phyloP scores from a whole-genome alignment of 2,113 vertebrate species.

The Bos indicus region DNA sequence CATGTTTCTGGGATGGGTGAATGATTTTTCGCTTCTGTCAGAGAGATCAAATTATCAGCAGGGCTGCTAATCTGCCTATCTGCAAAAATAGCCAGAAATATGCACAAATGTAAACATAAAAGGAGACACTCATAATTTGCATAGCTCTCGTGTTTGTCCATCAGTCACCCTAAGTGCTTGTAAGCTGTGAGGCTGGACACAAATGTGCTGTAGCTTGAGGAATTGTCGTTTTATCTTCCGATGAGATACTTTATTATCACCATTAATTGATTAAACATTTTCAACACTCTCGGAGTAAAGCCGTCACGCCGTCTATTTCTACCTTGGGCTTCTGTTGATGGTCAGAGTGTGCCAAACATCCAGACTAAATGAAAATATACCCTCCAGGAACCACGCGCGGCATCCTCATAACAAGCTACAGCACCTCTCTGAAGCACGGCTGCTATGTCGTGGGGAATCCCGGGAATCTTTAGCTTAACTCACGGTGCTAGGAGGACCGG shows the following conservation, averaged over 20 bases:
- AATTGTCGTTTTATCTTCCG: slow-evolving; percentile 69
- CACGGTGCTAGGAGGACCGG: slow-evolving; percentile 71
- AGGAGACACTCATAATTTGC: slow-evolving; percentile 68
- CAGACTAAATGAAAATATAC: slow-evolving; percentile 97
- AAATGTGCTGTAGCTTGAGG: slow-evolving; percentile 14
- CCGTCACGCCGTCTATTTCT: slow-evolving; percentile 88
- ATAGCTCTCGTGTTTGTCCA: slow-evolving; percentile 66
- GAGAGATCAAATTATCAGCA: slow-evolving; percentile 70
- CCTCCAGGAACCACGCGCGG: slow-evolving; percentile 87
- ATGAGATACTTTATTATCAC: slow-evolving; percentile 78
- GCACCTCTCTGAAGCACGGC: slow-evolving; percentile 89
- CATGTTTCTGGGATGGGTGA: slow-evolving; percentile 48
- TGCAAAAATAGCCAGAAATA: slow-evolving; percentile 77
- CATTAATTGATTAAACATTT: slow-evolving; percentile 91
- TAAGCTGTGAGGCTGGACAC: neutral
- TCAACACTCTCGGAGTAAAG: slow-evolving; percentile 84
- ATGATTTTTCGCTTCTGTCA: slow-evolving; percentile 63
- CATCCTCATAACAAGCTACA: slow-evolving; percentile 97
- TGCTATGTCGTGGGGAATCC: slow-evolving; percentile 95
- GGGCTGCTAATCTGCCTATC: slow-evolving; percentile 68
- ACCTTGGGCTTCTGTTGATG: slow-evolving; percentile 91
- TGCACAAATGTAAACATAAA: slow-evolving; percentile 80
- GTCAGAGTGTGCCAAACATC: slow-evolving; percentile 91
- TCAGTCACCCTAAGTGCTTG: slow-evolving; percentile 61
- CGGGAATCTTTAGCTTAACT: slow-evolving; percentile 90